Percentiles rank a stretch among this genome's conserved stretches.
phyloP scores from a whole-genome alignment of 2,113 vertebrate species.

The Oreochromis aureus region DNA sequence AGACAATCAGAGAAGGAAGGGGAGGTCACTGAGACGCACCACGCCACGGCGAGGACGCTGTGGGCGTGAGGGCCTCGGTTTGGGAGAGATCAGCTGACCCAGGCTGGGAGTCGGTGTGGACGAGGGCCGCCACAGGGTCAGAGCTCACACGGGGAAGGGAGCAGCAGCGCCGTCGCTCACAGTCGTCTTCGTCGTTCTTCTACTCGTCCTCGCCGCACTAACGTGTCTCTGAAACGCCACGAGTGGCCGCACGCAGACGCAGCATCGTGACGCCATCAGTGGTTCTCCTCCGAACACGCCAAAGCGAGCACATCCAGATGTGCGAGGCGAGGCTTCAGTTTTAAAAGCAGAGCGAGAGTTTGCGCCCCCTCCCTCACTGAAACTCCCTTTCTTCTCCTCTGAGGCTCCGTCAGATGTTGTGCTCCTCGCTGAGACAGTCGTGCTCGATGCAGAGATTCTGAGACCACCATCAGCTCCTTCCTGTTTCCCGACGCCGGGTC shows the following conservation, averaged over 20 bases:
- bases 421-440: rapidly evolving
- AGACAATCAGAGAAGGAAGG: neutral
- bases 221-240: neutral
- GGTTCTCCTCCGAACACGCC: neutral
- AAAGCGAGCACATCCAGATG: neutral
- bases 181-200: neutral
- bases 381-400: neutral
- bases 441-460: neutral
- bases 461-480: neutral
- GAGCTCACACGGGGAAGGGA: neutral
- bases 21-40: neutral
- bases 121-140: neutral
- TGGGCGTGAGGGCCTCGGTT: neutral
- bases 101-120: neutral
- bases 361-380: neutral
- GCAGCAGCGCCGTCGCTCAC: neutral
- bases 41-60: rapidly evolving
- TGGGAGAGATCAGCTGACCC: neutral
- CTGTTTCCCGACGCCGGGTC: neutral
- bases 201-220: rapidly evolving
- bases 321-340: neutral
- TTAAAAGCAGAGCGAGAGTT: neutral
- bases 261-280: neutral
- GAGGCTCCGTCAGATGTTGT: neutral
- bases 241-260: neutral